Conservation (phyloP, 2,888 invertebrate species). For the Geotrupes spiniger region DNA sequence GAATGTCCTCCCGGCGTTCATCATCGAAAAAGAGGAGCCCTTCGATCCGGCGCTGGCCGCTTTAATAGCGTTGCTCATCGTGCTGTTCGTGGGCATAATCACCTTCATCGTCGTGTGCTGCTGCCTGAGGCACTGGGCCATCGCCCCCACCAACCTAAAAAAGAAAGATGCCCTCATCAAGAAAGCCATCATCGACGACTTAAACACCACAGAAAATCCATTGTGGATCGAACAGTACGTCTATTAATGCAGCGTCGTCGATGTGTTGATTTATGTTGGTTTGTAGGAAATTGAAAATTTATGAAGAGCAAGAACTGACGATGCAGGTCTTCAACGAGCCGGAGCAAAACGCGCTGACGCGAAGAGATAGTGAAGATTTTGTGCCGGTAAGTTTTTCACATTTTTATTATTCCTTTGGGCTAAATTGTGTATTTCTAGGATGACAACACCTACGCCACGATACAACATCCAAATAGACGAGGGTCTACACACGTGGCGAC, state of each 20-base stretch:
- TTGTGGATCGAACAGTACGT: constrained; percentile 87
- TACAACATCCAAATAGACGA: constrained; percentile 62
- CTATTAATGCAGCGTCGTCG: too few relatives aligned
- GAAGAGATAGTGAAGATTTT: constrained; percentile 54
- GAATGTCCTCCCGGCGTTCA: constrained; percentile 69
- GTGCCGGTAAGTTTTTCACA: constrained; percentile 44
- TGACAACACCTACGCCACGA: constrained; percentile 79
- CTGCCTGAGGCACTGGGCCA: constrained; percentile 84
- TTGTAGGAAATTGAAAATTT: constrained; percentile 74
- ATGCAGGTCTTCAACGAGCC: constrained; percentile 89
- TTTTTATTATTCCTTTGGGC: not conserved
- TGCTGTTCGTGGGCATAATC: constrained; percentile 80
- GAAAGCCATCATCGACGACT: constrained; percentile 78
- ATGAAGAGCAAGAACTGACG: constrained; percentile 88
- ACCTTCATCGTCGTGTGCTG: constrained; percentile 86
- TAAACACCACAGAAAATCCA: constrained; percentile 89
- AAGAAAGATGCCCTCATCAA: constrained; percentile 81
- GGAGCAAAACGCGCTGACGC: constrained; percentile 53
- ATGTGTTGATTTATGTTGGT: not conserved
- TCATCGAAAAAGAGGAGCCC: constrained; percentile 65
- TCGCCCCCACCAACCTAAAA: constrained; percentile 76
- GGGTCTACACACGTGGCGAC: constrained; percentile 51
- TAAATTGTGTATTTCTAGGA: constrained; percentile 48
- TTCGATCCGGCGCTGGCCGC: constrained; percentile 86
- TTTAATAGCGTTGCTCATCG: constrained; percentile 78